These are phyloP conservation scores for Belonocnema kinseyi DNA, from an alignment of 1,140 invertebrate species.

Conservation along the genomic window DNA sequence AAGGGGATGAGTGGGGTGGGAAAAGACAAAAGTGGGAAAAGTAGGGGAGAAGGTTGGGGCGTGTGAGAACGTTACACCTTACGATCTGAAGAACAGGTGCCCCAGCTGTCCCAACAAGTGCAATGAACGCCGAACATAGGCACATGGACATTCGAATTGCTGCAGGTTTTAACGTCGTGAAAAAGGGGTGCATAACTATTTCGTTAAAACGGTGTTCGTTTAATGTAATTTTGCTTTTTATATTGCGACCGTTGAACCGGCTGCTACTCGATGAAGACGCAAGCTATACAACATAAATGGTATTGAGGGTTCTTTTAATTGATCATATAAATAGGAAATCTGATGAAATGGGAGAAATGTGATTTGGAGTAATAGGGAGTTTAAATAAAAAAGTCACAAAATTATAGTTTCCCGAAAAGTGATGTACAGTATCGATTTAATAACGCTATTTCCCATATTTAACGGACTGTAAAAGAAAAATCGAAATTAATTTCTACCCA, in stretches of 20 bases:
- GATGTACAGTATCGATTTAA: too few species aligned
- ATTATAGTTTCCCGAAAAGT: too few species aligned
- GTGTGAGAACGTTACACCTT: conserved; percentile 67
- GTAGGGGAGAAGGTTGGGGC: conserved; percentile 42
- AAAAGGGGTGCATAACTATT: conserved; percentile 69
- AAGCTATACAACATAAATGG: too few species aligned
- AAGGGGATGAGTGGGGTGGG: not conserved
- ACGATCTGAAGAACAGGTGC: conserved; percentile 66
- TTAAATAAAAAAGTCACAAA: too few species aligned
- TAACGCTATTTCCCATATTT: too few species aligned
- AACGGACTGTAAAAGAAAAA: too few species aligned
- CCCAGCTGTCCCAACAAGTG: conserved; percentile 71
- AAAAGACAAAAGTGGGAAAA: too few species aligned
- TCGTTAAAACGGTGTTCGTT: conserved; percentile 46
- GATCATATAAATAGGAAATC: too few species aligned
- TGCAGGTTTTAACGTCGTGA: conserved; percentile 54
- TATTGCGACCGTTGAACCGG: conserved; percentile 61
- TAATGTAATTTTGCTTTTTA: conserved; percentile 57
- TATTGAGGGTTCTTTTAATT: too few species aligned
- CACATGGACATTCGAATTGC: conserved; percentile 65
- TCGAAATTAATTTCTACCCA: too few species aligned
- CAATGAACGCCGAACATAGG: conserved; percentile 62
- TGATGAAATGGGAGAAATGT: too few species aligned
- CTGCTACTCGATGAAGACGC: conserved; percentile 32
- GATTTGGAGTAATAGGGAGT: too few species aligned